Evolutionary conservation across 2,888 invertebrate genomes (phyloP), one percentile per base, ranked within the genome.

Genomic region (Cepaea hortensis): DNA sequence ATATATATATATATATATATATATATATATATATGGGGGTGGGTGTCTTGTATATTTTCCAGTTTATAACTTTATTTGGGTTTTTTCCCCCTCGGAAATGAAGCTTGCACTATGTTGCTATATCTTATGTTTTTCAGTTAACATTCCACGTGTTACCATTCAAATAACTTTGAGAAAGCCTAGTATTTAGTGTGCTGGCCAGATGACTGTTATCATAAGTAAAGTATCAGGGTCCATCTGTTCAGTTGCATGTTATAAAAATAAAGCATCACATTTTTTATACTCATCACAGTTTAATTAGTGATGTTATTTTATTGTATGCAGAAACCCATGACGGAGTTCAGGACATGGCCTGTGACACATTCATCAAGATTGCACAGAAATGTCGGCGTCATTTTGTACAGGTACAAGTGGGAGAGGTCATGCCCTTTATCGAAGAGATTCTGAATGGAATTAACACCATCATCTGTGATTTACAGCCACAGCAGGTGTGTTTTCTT

Each of bases 321-420:
- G 35, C 92, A 96, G 99, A 99, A 95, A 99, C 99, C 85, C 99
- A 99, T 94, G 99, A 99, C 95, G 99, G 99, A 92, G 99, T 99
- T 61, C 99, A 99, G 95, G 99, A 99, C 94, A 99, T 99, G 99
- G 99, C 99, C 88, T 99, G 99, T 96, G 99, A 99, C 95, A 99
- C 99, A 73, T 99, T 99, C 94, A 99, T 99, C 91, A 99, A 99
- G 95, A 99, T 99, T 93, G 98, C 99, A 62, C 96, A 98, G 92
- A 99, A 99, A 95, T 99, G 99, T 95, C 96, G 98, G 89, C 96
- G 99, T 91, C 99, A 99, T 95, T 99, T 99, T 95, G 98, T 99
- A 46, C 98, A 95, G 91, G 96, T 97, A 76, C 99, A 99, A 95
- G 97, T 97, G 89, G 99, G 99, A 75, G 99, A 99, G 95, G 96